phyloP scores from a whole-genome alignment of 2,888 invertebrate species.

The Patella caerulea region DNA sequence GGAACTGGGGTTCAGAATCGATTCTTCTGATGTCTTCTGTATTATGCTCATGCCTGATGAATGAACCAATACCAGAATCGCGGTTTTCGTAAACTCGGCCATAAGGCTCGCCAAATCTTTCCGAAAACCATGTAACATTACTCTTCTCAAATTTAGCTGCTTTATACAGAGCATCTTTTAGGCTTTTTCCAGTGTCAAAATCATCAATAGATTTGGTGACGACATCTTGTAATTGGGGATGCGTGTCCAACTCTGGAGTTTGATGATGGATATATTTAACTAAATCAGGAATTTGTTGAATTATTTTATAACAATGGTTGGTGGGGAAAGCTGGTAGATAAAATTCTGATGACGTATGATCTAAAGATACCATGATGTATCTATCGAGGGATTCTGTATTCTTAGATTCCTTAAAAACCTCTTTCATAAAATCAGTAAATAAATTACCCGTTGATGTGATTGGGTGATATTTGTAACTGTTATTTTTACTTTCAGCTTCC shows the following conservation, averaged over 20 bases:
- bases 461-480: neutral
- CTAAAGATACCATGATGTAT: neutral
- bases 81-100: neutral
- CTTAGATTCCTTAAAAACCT: neutral
- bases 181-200: neutral
- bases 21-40: neutral
- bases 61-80: neutral
- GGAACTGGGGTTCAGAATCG: no score
- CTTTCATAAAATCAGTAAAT: neutral
- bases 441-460: neutral
- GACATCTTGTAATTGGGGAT: no score
- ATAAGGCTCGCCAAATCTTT: neutral
- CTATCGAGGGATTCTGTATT: neutral
- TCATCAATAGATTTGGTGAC: neutral
- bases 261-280: no score
- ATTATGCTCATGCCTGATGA: neutral
- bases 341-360: neutral
- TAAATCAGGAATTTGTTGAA: neutral
- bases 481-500: neutral
- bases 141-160: neutral
- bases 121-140: neutral
- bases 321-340: neutral
- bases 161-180: neutral
- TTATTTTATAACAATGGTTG: neutral
- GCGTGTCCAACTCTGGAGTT: no score